Evolutionary conservation across 2,113 vertebrate genomes (phyloP), one percentile per base, ranked within the genome.

Genomic region (Camelus bactrianus): DNA sequence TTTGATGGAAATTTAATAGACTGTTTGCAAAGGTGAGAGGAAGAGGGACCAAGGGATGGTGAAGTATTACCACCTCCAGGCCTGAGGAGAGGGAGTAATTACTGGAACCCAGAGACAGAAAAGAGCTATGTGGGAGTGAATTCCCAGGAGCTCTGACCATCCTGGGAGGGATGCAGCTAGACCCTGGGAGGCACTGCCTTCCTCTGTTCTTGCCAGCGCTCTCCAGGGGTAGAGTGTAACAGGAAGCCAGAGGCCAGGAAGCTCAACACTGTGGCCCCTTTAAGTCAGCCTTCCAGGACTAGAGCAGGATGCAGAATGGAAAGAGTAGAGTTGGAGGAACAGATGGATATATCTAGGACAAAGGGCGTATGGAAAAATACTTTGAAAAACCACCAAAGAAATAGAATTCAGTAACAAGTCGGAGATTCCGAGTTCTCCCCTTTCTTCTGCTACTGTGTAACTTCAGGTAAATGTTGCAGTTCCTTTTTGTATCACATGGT

Each of bases 131-230:
- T 42, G 28, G 42, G 8, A 38, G 5, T 6, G 16, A 30, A 28
- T 24, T 81, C 17, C 1, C 0, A 8, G 28, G 54, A 76, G 12
- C 30, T 35, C 30, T 81, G 3, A 24, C 14, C 13, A 56, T 35
- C 24, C 2, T 32, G 79, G 24, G 5, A 65, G 58, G 24, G 52
- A n/a, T 28, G 8, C 1, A 48, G 15, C 58, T 16, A 4, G 2
- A 26, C 28, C 3, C 38, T 9, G 8, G 15, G 0, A 8, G 81
- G 35, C 15, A 20, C 3, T 10, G 7, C 0, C 13, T 83, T 5
- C 42, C 48, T 67, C 35, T 42, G 1, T 17, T 32, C 20, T 1
- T 28, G 3, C 35, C 48, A 19, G 16, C 42, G 42, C 32, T 70
- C 19, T 54, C 3, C 11, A n/a, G 22, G 2, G 70, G 4, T 22